These are phyloP conservation scores for Hephaestus fuliginosus DNA, from an alignment of 2,797 vertebrate species.

Conservation along the genomic window DNA sequence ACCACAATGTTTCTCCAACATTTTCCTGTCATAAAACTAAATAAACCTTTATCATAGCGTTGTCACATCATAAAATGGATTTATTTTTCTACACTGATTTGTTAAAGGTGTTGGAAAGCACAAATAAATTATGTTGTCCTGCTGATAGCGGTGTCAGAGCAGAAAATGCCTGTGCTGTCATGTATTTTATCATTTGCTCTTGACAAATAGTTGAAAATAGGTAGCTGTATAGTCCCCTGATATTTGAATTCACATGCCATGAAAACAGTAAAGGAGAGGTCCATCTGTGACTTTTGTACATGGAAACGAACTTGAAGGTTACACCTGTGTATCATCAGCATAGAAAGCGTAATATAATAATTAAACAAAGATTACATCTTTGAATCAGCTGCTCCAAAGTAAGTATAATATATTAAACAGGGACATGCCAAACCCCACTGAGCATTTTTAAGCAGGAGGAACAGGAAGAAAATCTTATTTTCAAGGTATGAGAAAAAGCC, in stretches of 20 bases:
- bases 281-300: neutral
- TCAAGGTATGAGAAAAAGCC: neutral
- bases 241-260: neutral
- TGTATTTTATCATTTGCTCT: too few relatives aligned
- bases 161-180: too few relatives aligned
- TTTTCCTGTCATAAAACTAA: too few relatives aligned
- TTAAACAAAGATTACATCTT: neutral
- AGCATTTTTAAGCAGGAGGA: neutral
- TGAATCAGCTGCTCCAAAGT: neutral
- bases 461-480: neutral
- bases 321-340: conserved; percentile 6
- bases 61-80: too few relatives aligned
- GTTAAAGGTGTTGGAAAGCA: too few relatives aligned
- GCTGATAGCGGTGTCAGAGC: too few relatives aligned
- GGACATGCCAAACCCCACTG: neutral
- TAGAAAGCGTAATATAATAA: neutral
- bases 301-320: neutral
- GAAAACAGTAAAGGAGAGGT: neutral
- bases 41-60: too few relatives aligned
- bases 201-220: too few relatives aligned
- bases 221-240: neutral
- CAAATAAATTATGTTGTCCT: too few relatives aligned
- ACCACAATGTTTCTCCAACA: too few relatives aligned
- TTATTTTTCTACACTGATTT: too few relatives aligned
- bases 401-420: neutral